These are phyloP conservation scores for Sepioteuthis lessoniana DNA, from an alignment of 2,888 invertebrate species.

Conservation along the genomic window DNA sequence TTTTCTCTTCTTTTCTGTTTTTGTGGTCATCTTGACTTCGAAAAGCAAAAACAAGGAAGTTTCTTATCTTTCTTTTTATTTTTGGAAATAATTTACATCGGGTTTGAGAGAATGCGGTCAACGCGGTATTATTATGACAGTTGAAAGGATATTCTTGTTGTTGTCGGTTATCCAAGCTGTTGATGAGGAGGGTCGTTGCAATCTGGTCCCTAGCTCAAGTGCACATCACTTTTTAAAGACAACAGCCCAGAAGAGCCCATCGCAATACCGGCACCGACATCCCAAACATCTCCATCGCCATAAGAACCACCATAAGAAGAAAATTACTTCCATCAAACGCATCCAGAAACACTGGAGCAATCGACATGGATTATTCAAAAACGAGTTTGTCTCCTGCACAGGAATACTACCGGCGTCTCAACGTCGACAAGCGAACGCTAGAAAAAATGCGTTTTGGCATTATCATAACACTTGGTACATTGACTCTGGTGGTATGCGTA, in stretches of 20 bases:
- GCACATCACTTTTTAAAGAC: not conserved
- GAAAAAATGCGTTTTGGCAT: slow-evolving; percentile 46
- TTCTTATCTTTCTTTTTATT: not conserved
- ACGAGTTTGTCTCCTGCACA: slow-evolving; percentile 42
- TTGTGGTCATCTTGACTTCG: too few species aligned
- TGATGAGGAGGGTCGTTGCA: not conserved
- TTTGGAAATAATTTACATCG: not conserved
- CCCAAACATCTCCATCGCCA: not conserved
- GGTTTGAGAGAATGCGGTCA: slow-evolving; percentile 39
- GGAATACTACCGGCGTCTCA: slow-evolving; percentile 45
- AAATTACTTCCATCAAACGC: not conserved
- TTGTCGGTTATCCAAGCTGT: not conserved
- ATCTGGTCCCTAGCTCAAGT: not conserved
- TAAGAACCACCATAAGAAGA: not conserved
- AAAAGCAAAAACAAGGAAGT: not conserved
- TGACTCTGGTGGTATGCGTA: slow-evolving; percentile 41
- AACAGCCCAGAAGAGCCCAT: not conserved
- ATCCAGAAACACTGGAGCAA: not conserved
- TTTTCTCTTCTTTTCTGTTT: too few species aligned
- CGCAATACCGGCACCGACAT: not conserved
- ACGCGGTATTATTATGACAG: slow-evolving; percentile 40
- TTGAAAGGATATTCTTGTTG: slow-evolving; percentile 36
- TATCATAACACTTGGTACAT: slow-evolving; percentile 43
- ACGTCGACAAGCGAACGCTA: slow-evolving; percentile 40
- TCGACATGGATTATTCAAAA: not conserved